These are phyloP conservation scores for Porites lutea DNA, from an alignment of 64 coral and sea anemone genomes.

Conservation along the genomic window DNA sequence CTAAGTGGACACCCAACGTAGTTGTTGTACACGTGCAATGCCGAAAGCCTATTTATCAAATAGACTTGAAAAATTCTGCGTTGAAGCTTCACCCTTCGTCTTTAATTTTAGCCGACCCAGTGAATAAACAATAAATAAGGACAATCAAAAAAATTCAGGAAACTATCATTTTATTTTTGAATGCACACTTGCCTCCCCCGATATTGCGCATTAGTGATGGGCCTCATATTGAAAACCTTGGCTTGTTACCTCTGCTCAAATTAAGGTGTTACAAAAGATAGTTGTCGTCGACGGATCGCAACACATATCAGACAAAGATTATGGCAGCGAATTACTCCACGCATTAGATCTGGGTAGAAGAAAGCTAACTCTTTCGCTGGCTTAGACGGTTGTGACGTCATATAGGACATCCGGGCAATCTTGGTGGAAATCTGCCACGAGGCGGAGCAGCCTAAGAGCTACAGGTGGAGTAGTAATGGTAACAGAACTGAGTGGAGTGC, in stretches of 20 bases:
- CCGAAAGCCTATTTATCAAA: too few relatives aligned
- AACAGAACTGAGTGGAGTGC: too few relatives aligned
- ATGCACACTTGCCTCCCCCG: too few relatives aligned
- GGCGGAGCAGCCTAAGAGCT: conserved; percentile 59
- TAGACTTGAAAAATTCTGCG: too few relatives aligned
- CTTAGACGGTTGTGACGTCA: conserved; percentile 62
- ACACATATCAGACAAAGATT: neutral
- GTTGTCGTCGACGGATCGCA: conserved; percentile 52
- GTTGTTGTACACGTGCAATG: too few relatives aligned
- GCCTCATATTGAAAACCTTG: conserved; percentile 76
- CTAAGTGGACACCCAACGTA: too few relatives aligned
- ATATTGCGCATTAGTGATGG: conserved; percentile 72
- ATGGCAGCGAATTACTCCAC: conserved; percentile 4
- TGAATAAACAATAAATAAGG: too few relatives aligned
- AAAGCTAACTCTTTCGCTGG: conserved; percentile 77
- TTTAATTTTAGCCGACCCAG: too few relatives aligned
- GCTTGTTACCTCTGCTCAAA: conserved; percentile 59
- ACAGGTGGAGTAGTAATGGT: too few relatives aligned
- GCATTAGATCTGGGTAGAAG: conserved; percentile 30
- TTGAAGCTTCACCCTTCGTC: too few relatives aligned
- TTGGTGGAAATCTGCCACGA: conserved; percentile 27
- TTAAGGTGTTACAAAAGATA: conserved; percentile 33
- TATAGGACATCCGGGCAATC: conserved; percentile 62
- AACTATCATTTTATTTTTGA: too few relatives aligned
- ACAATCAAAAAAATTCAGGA: too few relatives aligned